A percentile compares a stretch with the other conserved stretches of the same genome.
These are phyloP conservation scores for Sinohyriopsis cumingii DNA, from an alignment of 2,888 invertebrate species.

Conservation along the genomic window DNA sequence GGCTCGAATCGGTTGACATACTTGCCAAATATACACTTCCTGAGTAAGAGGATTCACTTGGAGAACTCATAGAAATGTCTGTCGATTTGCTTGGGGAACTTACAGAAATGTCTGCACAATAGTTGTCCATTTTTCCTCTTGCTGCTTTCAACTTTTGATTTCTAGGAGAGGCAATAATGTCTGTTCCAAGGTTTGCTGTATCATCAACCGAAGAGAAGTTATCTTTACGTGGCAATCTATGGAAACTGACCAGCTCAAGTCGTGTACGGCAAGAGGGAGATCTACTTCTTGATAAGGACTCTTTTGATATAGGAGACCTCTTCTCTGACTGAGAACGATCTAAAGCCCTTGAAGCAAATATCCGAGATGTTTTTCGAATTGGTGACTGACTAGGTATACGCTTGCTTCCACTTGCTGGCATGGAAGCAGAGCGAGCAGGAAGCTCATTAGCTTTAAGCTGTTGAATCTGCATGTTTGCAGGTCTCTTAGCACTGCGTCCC, in stretches of 20 bases:
- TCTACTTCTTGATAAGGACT: conserved; percentile 42
- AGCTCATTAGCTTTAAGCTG: conserved; percentile 47
- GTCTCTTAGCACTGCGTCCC: conserved; percentile 41
- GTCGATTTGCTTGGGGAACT: too few species aligned
- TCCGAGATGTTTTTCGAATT: conserved; percentile 20
- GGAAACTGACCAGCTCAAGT: conserved; percentile 55
- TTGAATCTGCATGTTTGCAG: conserved; percentile 47
- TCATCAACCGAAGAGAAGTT: conserved; percentile 71
- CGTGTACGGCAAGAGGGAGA: conserved; percentile 58
- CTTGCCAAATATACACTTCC: too few species aligned
- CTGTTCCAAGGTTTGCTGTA: conserved; percentile 66
- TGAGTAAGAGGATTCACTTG: too few species aligned
- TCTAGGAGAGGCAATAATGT: conserved; percentile 40
- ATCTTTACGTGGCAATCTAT: conserved; percentile 64
- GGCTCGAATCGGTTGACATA: too few species aligned
- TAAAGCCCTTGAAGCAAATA: neutral
- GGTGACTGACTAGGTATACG: conserved; percentile 35
- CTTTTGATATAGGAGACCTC: conserved; percentile 16
- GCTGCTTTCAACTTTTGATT: conserved; percentile 17
- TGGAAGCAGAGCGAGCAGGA: conserved; percentile 28
- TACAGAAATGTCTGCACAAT: conserved; percentile 13
- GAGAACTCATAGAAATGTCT: too few species aligned
- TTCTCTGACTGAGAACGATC: conserved; percentile 11
- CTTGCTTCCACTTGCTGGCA: conserved; percentile 14
- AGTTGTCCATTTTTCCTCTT: conserved; percentile 35